Base-by-base conservation (phyloP, 2,797 vertebrate species). In the Falco novaeseelandiae region DNA sequence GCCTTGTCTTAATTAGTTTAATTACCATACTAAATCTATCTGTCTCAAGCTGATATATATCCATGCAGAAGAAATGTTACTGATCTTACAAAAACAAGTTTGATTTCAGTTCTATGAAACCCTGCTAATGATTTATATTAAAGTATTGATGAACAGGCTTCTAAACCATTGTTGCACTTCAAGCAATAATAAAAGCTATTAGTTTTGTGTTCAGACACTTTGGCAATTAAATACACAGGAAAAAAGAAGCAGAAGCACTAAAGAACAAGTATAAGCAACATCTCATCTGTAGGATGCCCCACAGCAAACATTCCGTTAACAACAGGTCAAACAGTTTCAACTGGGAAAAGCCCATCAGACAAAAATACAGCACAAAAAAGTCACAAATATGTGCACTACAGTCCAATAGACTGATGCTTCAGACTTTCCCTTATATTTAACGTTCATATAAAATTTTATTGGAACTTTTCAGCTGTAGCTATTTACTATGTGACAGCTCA, bases 11-110 rank as follows among this genome's bases (percentile, higher is more conserved):
- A 73, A 93, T 95, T 84, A 69, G 17, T 67, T 82, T 78, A 83
- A 96, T 96, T 87, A 81, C 52, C n/a, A 70, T 71, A 84, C n/a
- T 94, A 93, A 97, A 90, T 96, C 55, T 95, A 62, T 90, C 62
- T 46, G 32, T 58, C 89, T 90, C 30, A 81, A 66, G n/a, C 14
- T 80, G 32, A 71, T 26, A 58, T n/a, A 86, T 74, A 49, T 57
- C n/a, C 63, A 52, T 3, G 25, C 20, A 69, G 49, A 95, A 89
- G 8, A 66, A 72, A 3, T 23, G 10, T 32, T 94, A 44, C 29
- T 82, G 36, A 40, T 84, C 42, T 91, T 77, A 94, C 13, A 67
- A 79, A 94, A 95, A 2, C 25, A 73, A 90, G 27, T 54, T 91
- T 94, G 27, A 38, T 89, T 95, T 88, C 72, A 61, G 49, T 54